phyloP scores from a whole-genome alignment of 2,797 vertebrate genomes.

The Acanthurus leucopareius region DNA sequence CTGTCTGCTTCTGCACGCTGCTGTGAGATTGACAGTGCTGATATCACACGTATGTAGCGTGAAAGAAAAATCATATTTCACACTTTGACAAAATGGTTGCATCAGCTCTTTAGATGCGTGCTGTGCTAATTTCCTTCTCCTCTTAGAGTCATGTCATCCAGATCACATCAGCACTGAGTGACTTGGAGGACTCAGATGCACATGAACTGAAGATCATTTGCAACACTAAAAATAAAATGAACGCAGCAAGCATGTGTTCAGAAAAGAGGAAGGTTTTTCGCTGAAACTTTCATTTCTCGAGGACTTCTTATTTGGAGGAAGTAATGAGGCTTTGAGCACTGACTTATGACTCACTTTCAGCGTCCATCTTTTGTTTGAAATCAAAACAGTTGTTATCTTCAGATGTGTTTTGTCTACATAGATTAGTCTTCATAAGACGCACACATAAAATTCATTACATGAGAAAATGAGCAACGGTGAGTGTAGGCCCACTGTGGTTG shows the following conservation, averaged over 20 bases:
- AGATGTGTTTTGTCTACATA: slow-evolving; percentile 8
- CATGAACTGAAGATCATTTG: slow-evolving; percentile 42
- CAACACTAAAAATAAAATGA: slow-evolving; percentile 34
- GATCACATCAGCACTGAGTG: slow-evolving; percentile 14
- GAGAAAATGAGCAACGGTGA: neutral
- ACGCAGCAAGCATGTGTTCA: neutral
- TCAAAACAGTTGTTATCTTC: slow-evolving; percentile 23
- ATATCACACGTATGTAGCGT: too few relatives aligned
- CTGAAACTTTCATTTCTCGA: slow-evolving; percentile 1
- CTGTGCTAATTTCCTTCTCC: slow-evolving; percentile 29
- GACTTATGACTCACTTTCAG: neutral
- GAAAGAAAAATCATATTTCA: too few relatives aligned
- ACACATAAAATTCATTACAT: neutral
- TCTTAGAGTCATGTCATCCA: slow-evolving; percentile 23
- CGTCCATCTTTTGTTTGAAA: slow-evolving; percentile 15
- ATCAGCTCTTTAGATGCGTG: neutral
- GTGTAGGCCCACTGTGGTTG: neutral
- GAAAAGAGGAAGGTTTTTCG: slow-evolving; percentile 40
- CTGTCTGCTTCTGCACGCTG: neutral
- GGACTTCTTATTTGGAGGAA: neutral
- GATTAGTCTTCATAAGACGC: neutral
- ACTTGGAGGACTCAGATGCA: slow-evolving; percentile 28
- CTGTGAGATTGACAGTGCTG: too few relatives aligned
- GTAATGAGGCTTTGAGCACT: slow-evolving; percentile 48
- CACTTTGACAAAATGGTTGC: too few relatives aligned